Evolutionary conservation across 92 coral and sea anemone species (phyloP).

Genomic region (Actinostola sp.): DNA sequence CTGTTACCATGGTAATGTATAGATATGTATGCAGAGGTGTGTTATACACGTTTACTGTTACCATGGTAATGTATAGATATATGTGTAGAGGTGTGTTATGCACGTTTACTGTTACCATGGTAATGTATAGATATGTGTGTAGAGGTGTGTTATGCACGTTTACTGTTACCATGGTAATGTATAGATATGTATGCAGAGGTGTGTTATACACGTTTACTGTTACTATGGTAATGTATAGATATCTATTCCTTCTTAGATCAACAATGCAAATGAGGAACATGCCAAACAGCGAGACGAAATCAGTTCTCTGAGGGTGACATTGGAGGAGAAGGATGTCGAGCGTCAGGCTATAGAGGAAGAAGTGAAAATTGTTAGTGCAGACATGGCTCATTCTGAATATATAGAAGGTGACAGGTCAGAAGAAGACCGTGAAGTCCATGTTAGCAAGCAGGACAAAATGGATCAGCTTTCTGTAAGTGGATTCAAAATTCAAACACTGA

Average conservation of each 20-base stretch:
- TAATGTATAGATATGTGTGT: no score
- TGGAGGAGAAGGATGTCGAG: background rate
- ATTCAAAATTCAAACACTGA: no score
- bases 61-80: no score
- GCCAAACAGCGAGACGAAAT: background rate
- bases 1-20: no score
- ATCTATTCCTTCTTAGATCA: background rate
- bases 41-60: no score
- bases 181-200: no score
- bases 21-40: no score
- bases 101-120: no score
- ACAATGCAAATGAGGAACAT: background rate
- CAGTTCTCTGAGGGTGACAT: background rate
- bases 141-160: no score
- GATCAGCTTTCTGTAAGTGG: conserved; percentile 39
- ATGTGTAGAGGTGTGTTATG: no score
- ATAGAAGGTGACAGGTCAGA: conserved; percentile 56
- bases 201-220: no score
- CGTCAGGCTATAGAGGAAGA: conserved; percentile 28
- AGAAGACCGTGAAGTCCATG: conserved; percentile 40
- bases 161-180: no score
- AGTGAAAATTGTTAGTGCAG: conserved; percentile 26
- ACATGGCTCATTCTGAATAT: background rate
- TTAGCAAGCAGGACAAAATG: conserved; percentile 23
- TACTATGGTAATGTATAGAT: background rate